phyloP scores from a whole-genome alignment of 2,113 vertebrate genomes.

The Rhinogobius similis region DNA sequence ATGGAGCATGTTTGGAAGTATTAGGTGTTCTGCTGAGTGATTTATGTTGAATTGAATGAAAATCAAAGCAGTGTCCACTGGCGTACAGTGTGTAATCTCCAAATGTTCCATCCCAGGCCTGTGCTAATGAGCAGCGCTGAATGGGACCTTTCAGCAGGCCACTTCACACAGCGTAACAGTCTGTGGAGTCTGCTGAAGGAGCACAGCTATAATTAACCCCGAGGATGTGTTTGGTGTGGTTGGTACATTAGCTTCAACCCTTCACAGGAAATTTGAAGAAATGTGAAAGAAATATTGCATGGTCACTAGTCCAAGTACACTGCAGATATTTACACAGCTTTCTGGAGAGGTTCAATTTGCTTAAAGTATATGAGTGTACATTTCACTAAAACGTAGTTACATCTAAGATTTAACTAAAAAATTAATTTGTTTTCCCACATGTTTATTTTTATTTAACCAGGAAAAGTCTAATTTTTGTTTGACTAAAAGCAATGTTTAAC shows the following conservation, averaged over 20 bases:
- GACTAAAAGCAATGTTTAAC: too few relatives aligned
- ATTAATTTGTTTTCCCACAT: too few relatives aligned
- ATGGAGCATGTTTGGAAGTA: constrained; percentile 13
- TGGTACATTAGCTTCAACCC: constrained; percentile 33
- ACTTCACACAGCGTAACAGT: constrained; percentile 57
- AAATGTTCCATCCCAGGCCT: constrained; percentile 51
- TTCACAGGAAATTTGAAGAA: constrained; percentile 19
- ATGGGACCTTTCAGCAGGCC: constrained; percentile 67
- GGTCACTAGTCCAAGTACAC: background rate
- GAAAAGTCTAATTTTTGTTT: too few relatives aligned
- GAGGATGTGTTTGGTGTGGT: constrained; percentile 73
- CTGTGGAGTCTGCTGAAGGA: constrained; percentile 65
- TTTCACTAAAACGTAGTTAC: too few relatives aligned
- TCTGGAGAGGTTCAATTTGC: too few relatives aligned
- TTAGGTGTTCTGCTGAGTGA: constrained; percentile 39
- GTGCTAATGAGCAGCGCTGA: constrained; percentile 71
- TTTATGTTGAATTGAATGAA: constrained; percentile 55
- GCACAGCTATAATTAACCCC: constrained; percentile 69
- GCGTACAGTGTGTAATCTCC: constrained; percentile 47
- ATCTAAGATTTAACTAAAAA: too few relatives aligned
- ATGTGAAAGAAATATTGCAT: background rate
- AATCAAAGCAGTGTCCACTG: constrained; percentile 45
- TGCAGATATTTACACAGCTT: background rate
- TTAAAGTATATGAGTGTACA: too few relatives aligned
- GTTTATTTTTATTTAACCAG: too few relatives aligned